phyloP scores from a whole-genome alignment of 2,113 vertebrate genomes.

The Pelecanus crispus region DNA sequence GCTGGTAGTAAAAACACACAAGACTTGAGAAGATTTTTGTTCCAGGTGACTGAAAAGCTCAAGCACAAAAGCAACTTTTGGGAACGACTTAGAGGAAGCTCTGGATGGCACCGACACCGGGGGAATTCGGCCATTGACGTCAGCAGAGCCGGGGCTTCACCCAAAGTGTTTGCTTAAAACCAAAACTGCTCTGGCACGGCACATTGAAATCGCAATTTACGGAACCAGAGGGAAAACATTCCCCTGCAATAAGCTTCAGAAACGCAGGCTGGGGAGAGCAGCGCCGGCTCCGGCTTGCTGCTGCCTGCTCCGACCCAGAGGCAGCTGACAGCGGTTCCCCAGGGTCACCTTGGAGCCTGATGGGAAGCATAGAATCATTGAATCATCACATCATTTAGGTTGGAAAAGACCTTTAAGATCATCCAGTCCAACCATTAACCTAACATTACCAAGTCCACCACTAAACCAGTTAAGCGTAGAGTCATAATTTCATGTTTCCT shows the following conservation, averaged over 20 bases:
- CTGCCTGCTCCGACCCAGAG: neutral
- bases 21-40: neutral
- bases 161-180: neutral
- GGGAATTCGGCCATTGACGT: neutral
- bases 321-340: rapidly evolving
- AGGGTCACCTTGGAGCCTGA: neutral
- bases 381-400: too few species aligned
- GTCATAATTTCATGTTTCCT: too few species aligned
- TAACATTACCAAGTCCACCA: too few species aligned
- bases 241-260: neutral
- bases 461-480: too few species aligned
- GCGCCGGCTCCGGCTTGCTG: rapidly evolving
- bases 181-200: neutral
- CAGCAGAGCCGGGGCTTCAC: neutral
- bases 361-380: neutral
- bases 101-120: neutral
- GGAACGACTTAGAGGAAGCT: neutral
- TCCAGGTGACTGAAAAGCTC: neutral
- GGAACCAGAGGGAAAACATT: neutral
- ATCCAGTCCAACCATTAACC: too few species aligned
- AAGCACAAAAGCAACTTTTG: neutral
- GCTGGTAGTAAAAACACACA: neutral
- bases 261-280: neutral
- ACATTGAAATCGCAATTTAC: neutral
- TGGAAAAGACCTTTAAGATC: too few species aligned